Percentiles rank a stretch among this genome's conserved stretches.
Conservation (phyloP, 92 coral and sea anemone species). For the Palythoa heliodiscus region DNA sequence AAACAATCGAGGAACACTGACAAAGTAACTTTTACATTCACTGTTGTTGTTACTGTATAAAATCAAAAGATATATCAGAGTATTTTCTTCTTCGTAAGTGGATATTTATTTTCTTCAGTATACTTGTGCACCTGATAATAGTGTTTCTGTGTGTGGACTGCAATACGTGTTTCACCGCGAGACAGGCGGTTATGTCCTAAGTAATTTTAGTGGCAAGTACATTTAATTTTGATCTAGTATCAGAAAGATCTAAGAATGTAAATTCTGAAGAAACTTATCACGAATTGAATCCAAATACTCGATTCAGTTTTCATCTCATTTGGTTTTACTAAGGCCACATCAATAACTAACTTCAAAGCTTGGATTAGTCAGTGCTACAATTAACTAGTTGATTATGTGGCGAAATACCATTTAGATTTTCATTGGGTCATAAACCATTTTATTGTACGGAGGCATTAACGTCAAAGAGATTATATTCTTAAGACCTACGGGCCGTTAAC, state of each 20-base stretch:
- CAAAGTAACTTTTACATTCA: not conserved
- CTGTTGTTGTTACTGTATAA: not conserved
- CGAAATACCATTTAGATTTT: not conserved
- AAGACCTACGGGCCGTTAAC: conserved; percentile 1
- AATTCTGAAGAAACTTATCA: not conserved
- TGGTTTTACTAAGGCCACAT: not conserved
- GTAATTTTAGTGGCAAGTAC: no score
- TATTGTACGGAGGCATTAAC: not conserved
- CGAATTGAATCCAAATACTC: not conserved
- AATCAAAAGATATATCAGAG: not conserved
- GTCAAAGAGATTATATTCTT: not conserved
- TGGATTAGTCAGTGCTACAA: not conserved
- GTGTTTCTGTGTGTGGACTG: not conserved
- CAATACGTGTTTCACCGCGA: not conserved
- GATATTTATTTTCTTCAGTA: not conserved
- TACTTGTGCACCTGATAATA: not conserved
- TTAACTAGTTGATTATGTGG: conserved; percentile 7
- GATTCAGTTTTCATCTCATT: not conserved
- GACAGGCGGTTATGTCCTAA: no score
- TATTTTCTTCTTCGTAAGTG: not conserved
- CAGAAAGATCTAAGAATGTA: no score
- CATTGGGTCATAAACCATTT: not conserved
- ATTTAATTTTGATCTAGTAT: no score
- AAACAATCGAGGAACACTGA: not conserved
- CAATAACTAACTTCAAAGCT: not conserved